These are phyloP conservation scores for Nephila pilipes DNA, from an alignment of 1,140 invertebrate genomes.

Conservation along the genomic window DNA sequence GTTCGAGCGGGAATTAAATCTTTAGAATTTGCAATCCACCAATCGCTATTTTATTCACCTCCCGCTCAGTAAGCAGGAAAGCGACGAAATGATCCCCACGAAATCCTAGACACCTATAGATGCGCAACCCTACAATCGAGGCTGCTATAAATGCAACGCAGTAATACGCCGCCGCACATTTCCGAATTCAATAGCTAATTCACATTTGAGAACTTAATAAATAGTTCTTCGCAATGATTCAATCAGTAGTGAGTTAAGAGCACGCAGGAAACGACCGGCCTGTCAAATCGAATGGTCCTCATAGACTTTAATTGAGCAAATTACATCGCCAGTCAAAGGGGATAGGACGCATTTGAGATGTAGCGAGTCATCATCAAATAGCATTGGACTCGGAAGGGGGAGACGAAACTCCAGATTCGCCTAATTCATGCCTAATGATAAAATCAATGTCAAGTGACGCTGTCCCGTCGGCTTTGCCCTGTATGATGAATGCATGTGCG, in stretches of 20 bases:
- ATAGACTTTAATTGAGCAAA: slow-evolving; percentile 76
- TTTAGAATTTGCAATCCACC: background rate
- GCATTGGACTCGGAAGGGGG: background rate
- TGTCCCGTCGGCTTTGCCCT: slow-evolving; percentile 42
- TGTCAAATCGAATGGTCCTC: slow-evolving; percentile 72
- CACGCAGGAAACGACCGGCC: slow-evolving; percentile 62
- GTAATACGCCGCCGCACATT: background rate
- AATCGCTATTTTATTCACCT: background rate
- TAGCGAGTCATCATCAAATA: slow-evolving; percentile 70
- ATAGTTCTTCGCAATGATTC: slow-evolving; percentile 73
- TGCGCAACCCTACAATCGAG: slow-evolving; percentile 46
- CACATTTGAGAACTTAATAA: slow-evolving; percentile 75
- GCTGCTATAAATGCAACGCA: slow-evolving; percentile 55
- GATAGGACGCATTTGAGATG: slow-evolving; percentile 43
- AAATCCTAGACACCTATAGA: slow-evolving; percentile 29
- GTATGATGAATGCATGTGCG: slow-evolving; percentile 63
- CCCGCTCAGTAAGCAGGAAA: background rate
- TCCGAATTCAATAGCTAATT: slow-evolving; percentile 66
- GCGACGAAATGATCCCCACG: background rate
- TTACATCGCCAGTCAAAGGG: slow-evolving; percentile 73
- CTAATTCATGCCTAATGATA: slow-evolving; percentile 76
- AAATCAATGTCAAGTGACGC: slow-evolving; percentile 70
- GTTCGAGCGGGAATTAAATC: background rate
- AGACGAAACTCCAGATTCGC: slow-evolving; percentile 53
- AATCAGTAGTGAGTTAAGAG: slow-evolving; percentile 63